Evolutionary conservation across 2,113 vertebrate species (phyloP), one percentile per base, ranked within the genome.

Genomic region (Anolis carolinensis): DNA sequence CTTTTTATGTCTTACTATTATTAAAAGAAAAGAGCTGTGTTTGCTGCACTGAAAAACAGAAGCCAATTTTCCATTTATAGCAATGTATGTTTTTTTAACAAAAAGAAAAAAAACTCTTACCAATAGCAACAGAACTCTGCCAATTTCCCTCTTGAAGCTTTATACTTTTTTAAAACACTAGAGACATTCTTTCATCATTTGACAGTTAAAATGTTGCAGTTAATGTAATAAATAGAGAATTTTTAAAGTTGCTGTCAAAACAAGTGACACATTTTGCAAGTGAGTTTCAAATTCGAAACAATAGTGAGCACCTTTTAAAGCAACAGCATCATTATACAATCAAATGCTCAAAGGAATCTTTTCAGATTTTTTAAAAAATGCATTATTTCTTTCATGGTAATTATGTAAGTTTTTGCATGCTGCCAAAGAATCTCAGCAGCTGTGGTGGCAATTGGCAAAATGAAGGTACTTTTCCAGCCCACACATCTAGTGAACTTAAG

Each of bases 171-270:
- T 81, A 77, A 9, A 96, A 95, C 96, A 96, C 96, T 95, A 92
- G 89, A 96, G 96, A 96, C 96, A 96, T 95, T 96, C 95, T 96
- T 96, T 96, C 95, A 96, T 93, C 95, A 93, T 96, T 95, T 97
- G 96, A 97, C 96, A 97, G 96, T 95, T 97, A 96, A 97, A 97
- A 97, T 96, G 96, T 95, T 82, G 95, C 95, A 95, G 95, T 95
- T 96, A 96, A 97, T 96, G 95, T 97, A 97, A 96, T 96, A 97
- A 97, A 97, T 96, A 97, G 95, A 96, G 95, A 96, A 95, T 93
- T 96, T 97, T 95, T 96, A 95, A 97, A 96, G 95, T 94, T 73
- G 75, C 90, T 97, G 96, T 97, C 96, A 97, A 96, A 97, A 97
- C 96, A 97, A 97, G 94, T 95, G 96, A 97, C 96, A 96, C 86